Base-by-base conservation (phyloP, 2,797 vertebrate species). In the Apogon hyalosoma region DNA sequence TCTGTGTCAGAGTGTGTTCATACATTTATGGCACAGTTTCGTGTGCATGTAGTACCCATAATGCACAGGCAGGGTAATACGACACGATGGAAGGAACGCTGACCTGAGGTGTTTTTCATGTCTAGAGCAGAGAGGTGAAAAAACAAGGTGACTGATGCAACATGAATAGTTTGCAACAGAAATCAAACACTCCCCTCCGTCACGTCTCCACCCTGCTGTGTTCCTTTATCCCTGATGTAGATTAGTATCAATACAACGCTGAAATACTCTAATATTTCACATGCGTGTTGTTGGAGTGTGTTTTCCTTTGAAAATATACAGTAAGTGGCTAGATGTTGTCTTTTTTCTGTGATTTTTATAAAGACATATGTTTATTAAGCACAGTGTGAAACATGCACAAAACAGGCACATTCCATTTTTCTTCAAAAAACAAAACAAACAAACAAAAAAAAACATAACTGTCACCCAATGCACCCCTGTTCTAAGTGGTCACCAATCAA, bases 21-120 rank as follows among this genome's bases (percentile, higher is more conserved):
- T 71, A 55, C n/a, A 13, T 65, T 41, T 69, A 1, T 48, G 53
- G 55, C 57, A 59, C 38, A 57, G 49, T 48, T 74, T 43, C 28
- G 18, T 38, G 18, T 24, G 53, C 19, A 43, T 21, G 18, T 38
- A 12, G 36, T 15, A 9, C 47, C 56, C 11, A 73, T 62, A 75
- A 19, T 73, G 81, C 79, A 63, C 24, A 49, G 54, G 67, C 47
- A 15, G 54, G 47, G 70, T 60, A 81, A 86, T 73, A 40, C 75
- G 74, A 87, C 66, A 64, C 66, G 8, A 57, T 31, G 43, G 18
- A 14, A 33, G 5, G 1, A 16, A 4, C 46, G 67, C 75, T 78
- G 83, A 85, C 52, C 49, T 57, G 13, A 12, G 21, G 11, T 13
- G 24, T 18, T 63, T 48, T 36, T 15, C 0, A 4, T 71, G 50